Percentiles rank a stretch among this genome's conserved stretches.
Conservation (phyloP, 53 echinoderm and acorn worm genomes). For the Zoroaster sp. region DNA sequence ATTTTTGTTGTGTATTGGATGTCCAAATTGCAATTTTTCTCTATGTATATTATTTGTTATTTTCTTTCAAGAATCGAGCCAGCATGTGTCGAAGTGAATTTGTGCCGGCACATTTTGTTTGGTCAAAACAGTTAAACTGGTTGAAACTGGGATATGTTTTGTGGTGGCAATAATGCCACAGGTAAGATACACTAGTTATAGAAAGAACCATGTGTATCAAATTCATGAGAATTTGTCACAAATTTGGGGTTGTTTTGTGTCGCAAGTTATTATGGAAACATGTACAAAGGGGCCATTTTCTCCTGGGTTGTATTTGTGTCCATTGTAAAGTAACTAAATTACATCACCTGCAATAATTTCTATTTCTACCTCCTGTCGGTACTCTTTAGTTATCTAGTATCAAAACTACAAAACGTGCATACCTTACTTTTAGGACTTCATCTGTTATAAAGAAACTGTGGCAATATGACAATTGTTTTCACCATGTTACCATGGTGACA, state of each 20-base stretch:
- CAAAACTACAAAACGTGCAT: background rate
- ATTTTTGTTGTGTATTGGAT: background rate
- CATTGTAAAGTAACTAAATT: background rate
- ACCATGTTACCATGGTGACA: background rate
- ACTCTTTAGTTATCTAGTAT: background rate
- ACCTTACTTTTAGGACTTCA: background rate
- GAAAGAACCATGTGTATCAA: background rate
- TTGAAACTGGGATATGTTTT: background rate
- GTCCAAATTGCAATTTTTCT: background rate
- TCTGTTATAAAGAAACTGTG: background rate
- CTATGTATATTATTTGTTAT: background rate
- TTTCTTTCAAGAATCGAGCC: background rate
- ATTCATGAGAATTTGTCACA: background rate
- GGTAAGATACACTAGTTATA: no score
- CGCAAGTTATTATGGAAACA: background rate
- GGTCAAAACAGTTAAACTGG: background rate
- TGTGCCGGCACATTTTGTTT: background rate
- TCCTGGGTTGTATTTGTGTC: background rate
- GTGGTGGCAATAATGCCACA: background rate
- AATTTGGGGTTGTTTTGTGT: background rate
- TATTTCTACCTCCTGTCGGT: slow-evolving; percentile 36
- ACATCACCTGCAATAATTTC: slow-evolving; percentile 41
- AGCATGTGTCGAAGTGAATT: background rate
- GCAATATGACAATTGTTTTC: slow-evolving; percentile 34
- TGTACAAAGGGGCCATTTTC: background rate